Percentiles rank a stretch among this genome's conserved stretches.
Conservation (phyloP, 2,888 invertebrate genomes). For the Thymelicus lineola region DNA sequence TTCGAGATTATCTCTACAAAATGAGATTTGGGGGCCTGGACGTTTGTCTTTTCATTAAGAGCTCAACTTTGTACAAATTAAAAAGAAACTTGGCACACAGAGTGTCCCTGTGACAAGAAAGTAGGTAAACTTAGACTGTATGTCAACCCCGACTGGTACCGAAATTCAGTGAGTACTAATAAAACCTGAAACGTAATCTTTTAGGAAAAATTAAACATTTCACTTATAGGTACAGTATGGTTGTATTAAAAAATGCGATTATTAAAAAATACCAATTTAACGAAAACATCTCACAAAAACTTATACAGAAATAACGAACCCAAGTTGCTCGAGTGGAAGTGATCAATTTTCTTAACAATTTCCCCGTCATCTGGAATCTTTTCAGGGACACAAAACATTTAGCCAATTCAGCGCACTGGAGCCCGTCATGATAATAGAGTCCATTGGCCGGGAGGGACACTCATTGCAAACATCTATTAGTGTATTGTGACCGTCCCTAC, state of each 20-base stretch:
- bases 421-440: constrained; percentile 76
- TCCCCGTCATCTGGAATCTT: constrained; percentile 82
- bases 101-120: no score
- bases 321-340: constrained; percentile 73
- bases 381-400: constrained; percentile 81
- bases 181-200: no score
- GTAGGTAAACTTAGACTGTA: no score
- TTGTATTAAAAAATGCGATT: not conserved
- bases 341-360: constrained; percentile 84
- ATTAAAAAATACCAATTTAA: not conserved
- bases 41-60: no score
- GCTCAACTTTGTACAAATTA: no score
- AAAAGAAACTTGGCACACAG: no score
- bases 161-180: no score
- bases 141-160: no score
- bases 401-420: constrained; percentile 81
- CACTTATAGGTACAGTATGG: not conserved
- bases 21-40: no score
- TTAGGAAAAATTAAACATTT: not conserved
- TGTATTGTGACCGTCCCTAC: constrained; percentile 77
- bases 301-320: constrained; percentile 59
- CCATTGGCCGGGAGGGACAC: constrained; percentile 77
- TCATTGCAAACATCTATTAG: constrained; percentile 82
- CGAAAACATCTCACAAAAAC: constrained; percentile 11
- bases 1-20: no score